Evolutionary conservation across 2,113 vertebrate species (phyloP).

Genomic region (Hydropotes inermis): DNA sequence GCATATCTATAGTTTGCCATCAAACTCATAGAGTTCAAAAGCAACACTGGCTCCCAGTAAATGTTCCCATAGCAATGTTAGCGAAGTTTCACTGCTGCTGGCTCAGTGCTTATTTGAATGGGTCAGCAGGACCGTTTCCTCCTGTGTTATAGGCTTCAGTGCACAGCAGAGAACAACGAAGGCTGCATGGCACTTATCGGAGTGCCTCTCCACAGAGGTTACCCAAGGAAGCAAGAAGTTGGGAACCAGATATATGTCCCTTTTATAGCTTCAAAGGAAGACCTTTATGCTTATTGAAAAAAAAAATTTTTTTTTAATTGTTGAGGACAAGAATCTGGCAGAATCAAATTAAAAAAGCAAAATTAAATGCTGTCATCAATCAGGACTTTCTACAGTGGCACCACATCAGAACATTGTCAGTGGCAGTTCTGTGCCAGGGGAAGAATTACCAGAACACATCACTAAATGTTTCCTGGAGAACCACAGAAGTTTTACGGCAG

Average conservation of each 20-base stretch:
- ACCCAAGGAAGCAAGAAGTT: background rate
- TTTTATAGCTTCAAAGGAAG: background rate
- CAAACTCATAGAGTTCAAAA: background rate
- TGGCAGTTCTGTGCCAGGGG: background rate
- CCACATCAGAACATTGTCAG: background rate
- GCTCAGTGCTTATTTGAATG: background rate
- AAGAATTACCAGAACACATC: background rate
- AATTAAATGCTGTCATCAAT: background rate
- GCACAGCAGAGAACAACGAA: background rate
- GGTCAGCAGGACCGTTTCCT: background rate
- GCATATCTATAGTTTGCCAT: background rate
- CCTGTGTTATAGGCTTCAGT: background rate
- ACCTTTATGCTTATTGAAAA: background rate
- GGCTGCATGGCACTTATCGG: background rate
- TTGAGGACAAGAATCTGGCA: background rate
- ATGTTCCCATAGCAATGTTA: background rate
- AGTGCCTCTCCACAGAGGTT: background rate
- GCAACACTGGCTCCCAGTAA: background rate
- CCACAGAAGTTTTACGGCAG: rapidly evolving
- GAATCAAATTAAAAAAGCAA: background rate
- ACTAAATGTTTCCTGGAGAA: background rate
- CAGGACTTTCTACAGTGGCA: background rate
- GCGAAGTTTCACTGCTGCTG: background rate
- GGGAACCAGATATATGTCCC: background rate
- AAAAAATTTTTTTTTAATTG: background rate